Conservation (phyloP, 2,888 invertebrate genomes). For the Nezara viridula region DNA sequence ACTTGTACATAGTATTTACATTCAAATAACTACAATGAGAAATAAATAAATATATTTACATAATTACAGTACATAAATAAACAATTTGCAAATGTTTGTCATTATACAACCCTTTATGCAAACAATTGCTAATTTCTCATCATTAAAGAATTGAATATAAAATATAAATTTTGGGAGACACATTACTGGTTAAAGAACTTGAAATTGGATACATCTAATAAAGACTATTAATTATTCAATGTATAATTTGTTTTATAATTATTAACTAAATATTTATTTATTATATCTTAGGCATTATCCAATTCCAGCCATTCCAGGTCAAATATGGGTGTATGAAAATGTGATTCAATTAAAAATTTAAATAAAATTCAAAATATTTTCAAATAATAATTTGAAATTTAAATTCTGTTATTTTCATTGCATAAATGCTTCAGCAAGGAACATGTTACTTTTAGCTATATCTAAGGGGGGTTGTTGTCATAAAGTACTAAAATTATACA, state of each 20-base stretch:
- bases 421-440: slow-evolving; percentile 62
- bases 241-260: background rate
- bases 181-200: background rate
- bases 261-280: background rate
- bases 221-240: slow-evolving; percentile 4
- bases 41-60: slow-evolving; percentile 39
- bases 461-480: slow-evolving; percentile 64
- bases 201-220: background rate
- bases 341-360: background rate
- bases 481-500: slow-evolving; percentile 63
- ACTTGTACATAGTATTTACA: background rate
- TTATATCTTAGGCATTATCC: background rate
- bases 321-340: background rate
- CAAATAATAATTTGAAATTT: slow-evolving; percentile 23
- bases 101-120: background rate
- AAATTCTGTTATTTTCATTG: slow-evolving; percentile 52
- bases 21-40: background rate
- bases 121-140: background rate
- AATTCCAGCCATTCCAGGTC: background rate
- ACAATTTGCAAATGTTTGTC: background rate
- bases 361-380: background rate
- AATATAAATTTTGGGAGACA: background rate
- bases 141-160: background rate
- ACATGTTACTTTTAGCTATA: slow-evolving; percentile 62
- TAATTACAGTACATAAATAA: slow-evolving; percentile 17